phyloP scores from a whole-genome alignment of 2,113 vertebrate genomes.

The Channa maculata region DNA sequence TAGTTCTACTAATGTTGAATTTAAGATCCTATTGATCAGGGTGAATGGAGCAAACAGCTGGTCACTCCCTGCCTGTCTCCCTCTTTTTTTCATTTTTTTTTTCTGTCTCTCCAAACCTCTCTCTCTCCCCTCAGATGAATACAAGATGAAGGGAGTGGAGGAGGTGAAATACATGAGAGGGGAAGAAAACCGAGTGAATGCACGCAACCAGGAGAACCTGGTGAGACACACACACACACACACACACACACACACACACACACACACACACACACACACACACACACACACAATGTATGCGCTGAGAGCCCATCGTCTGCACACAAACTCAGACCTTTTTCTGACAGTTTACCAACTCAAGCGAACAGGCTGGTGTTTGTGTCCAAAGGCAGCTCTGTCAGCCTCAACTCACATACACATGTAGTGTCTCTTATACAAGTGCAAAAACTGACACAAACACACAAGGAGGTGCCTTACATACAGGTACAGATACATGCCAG shows the following conservation, averaged over 20 bases:
- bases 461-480: constrained; percentile 28
- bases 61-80: constrained; percentile 3
- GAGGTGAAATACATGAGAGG: constrained; percentile 90
- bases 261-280: constrained; percentile 21
- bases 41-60: constrained; percentile 13
- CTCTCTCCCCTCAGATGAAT: constrained; percentile 87
- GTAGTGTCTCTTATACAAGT: constrained; percentile 19
- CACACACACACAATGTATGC: constrained; percentile 14
- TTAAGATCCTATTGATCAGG: constrained; percentile 2
- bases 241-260: constrained; percentile 19
- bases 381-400: constrained; percentile 42
- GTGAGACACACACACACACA: constrained; percentile 70
- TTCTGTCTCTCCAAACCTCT: constrained; percentile 12
- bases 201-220: constrained; percentile 86
- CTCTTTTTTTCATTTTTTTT: constrained; percentile 32
- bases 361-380: constrained; percentile 49
- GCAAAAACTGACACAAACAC: constrained; percentile 30
- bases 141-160: constrained; percentile 97
- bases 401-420: constrained; percentile 30
- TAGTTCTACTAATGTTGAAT: constrained; percentile 6
- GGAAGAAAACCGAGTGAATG: constrained; percentile 83
- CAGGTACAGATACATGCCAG: constrained; percentile 56
- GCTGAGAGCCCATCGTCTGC: constrained; percentile 53
- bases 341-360: constrained; percentile 60
- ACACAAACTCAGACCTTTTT: constrained; percentile 48